Evolutionary conservation across 2,888 invertebrate genomes (phyloP).

Genomic region (Polyommatus iphigenia): DNA sequence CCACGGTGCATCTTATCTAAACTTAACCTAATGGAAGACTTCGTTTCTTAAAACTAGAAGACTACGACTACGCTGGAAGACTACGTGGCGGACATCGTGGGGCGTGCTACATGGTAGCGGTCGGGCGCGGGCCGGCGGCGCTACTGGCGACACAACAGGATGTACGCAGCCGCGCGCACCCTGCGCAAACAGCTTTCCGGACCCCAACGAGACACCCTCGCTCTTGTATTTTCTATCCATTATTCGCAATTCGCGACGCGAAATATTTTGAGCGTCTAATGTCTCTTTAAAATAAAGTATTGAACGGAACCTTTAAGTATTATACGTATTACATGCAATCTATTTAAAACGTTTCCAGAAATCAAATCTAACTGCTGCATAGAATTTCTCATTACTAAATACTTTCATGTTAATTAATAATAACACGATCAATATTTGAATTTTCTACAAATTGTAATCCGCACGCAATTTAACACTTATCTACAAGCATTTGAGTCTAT

Average conservation of each 20-base stretch:
- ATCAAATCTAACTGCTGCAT: background rate
- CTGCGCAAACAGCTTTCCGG: conserved; percentile 65
- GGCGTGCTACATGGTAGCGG: conserved; percentile 67
- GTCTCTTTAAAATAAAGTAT: too few species aligned
- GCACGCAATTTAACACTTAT: background rate
- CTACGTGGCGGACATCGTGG: conserved; percentile 62
- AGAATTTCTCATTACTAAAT: background rate
- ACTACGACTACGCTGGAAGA: conserved; percentile 71
- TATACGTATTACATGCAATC: too few species aligned
- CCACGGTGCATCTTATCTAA: conserved; percentile 70
- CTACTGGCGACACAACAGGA: conserved; percentile 61
- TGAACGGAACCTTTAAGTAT: too few species aligned
- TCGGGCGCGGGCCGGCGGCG: conserved; percentile 74
- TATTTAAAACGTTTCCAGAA: too few species aligned
- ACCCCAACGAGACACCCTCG: conserved; percentile 36
- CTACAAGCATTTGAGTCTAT: background rate
- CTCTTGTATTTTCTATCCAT: background rate
- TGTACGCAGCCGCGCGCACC: conserved; percentile 63
- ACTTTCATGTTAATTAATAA: background rate
- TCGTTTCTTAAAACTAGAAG: conserved; percentile 71
- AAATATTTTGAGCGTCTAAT: background rate
- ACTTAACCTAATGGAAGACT: conserved; percentile 74
- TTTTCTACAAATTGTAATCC: background rate
- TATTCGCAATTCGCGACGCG: background rate
- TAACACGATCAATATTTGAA: background rate